Evolutionary conservation across 2,888 invertebrate species (phyloP), one percentile per base, ranked within the genome.

Genomic region (Drosophila picticornis): DNA sequence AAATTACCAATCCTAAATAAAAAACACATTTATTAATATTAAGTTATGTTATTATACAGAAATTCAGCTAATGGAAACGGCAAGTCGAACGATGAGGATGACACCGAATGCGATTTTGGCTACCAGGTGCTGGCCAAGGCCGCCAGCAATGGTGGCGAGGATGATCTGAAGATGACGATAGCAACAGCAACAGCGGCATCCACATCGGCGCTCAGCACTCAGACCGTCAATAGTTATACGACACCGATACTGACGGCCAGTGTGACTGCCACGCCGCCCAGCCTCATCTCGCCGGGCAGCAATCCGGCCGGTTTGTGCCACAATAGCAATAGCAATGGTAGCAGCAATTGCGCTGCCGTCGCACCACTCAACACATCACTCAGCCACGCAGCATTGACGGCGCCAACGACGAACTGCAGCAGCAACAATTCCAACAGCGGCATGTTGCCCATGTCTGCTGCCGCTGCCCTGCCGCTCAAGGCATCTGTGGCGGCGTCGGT

Each of bases 81-180:
- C 10, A 84, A 91, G 58, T 81, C 88, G 11, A 91, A 91, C 25
- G 92, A 92, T 51, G 92, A 92, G 46, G 93, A 92, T n/a, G 92
- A 91, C 57, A 91, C 83, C 2, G 93, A 93, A 40, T 91, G 92
- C 51, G 93, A 93, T 74, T 90, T 92, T 63, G 93, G 93, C 22
- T 93, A 86, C 53, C 93, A 93, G 65, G 91, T 92, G 29, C 62
- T 93, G 43, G 88, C 93, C 50, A 92, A 93, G 81, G 90, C 89
- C 4, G 72, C 83, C 52, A 87, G 88, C 58, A 87, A 83, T 69
- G 85, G 80, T 0, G 88, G 72, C 1, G 92, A 91, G 22, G 92
- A 92, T 29, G 91, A 90, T 36, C 65, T 90, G 5, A 91, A 91
- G 56, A 82, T 91, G 11, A 79, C 81, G 46, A 82, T 84, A 27